These are phyloP conservation scores for Saccostrea cuccullata DNA, from an alignment of 1,140 invertebrate species.

Conservation along the genomic window DNA sequence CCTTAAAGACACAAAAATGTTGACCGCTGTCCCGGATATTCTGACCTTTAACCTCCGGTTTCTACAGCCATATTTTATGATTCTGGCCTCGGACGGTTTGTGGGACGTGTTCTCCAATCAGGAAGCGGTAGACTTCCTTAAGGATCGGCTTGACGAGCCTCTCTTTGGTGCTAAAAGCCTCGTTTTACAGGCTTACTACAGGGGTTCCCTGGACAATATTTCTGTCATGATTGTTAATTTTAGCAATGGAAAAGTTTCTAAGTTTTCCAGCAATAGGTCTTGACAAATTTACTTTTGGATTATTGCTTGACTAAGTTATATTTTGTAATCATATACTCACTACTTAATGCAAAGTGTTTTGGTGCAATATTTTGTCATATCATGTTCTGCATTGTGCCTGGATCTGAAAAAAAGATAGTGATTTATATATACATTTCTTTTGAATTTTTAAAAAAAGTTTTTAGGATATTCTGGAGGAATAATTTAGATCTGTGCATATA, in stretches of 20 bases:
- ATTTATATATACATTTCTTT: no score
- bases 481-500: no score
- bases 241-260: slow-evolving; percentile 41
- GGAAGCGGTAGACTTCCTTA: slow-evolving; percentile 89
- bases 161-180: slow-evolving; percentile 94
- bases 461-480: no score
- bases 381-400: no score
- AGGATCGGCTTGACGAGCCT: slow-evolving; percentile 85
- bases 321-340: no score
- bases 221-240: slow-evolving; percentile 95
- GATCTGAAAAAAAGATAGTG: no score
- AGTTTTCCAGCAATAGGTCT: slow-evolving; percentile 1
- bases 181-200: slow-evolving; percentile 92
- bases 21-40: slow-evolving; percentile 97
- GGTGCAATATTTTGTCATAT: no score
- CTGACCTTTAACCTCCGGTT: slow-evolving; percentile 89
- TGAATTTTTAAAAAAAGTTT: no score
- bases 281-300: background rate
- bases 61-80: slow-evolving; percentile 90
- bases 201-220: slow-evolving; percentile 96
- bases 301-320: no score
- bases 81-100: slow-evolving; percentile 95
- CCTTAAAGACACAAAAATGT: slow-evolving; percentile 93
- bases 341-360: no score
- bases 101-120: slow-evolving; percentile 98